Evolutionary conservation across 2,888 invertebrate genomes (phyloP), one percentile per base, ranked within the genome.

Genomic region (Bombylius discolor): DNA sequence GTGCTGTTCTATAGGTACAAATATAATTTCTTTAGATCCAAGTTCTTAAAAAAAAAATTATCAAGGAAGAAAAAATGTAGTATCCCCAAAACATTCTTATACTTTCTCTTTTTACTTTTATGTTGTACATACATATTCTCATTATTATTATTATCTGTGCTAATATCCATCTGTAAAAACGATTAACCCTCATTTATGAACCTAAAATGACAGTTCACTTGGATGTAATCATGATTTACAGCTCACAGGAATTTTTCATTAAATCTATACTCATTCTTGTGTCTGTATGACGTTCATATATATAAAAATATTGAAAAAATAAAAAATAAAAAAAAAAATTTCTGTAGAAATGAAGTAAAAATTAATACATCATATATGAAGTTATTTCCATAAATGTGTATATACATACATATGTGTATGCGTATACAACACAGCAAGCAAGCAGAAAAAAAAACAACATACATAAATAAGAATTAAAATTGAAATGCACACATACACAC

Each of bases 181-280:
- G 55, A 55, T 55, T 55, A 55, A 55, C 50, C 55, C 55, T 51
- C 51, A 33, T 51, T 55, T 55, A 55, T 55, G 55, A 55, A 55
- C 45, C 47, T 31, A 47, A 47, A 51, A 53, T 51, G 58, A 55
- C 56, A 59, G 45, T 56, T 55, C 49, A 55, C 52, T 58, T 51
- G 58, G 55, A 52, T 52, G 53, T 60, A 60, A 60, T 58, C 58
- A 60, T 60, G 60, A 60, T 60, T 60, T 60, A 60, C 60, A 60
- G 58, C 58, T 52, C 36, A 47, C 32, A 55, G 55, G 60, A 60
- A 60, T 60, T 60, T 55, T 55, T 55, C 55, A 55, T 55, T 55
- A 55, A 42, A 42, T 42, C 8, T 11, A 42, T 11, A 42, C 39
- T 42, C 39, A 42, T 42, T 42, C 39, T 42, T 11, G 8, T 36